phyloP scores from a whole-genome alignment of 2,888 invertebrate genomes.

The Dyspetes luteomarginatus region DNA sequence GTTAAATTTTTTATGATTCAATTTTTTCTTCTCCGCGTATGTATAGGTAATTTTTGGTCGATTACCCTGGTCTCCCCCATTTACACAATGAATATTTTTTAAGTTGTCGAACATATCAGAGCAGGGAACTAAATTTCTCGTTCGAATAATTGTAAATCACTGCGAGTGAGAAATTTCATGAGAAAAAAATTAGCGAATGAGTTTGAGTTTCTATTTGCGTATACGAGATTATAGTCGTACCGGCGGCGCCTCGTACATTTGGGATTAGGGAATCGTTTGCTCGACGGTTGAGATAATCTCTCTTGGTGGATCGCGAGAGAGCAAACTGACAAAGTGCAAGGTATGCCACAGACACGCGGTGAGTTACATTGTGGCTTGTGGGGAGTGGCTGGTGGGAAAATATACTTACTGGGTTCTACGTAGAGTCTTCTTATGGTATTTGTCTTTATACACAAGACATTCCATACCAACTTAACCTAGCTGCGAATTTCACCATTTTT shows the following conservation, averaged over 20 bases:
- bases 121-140: slow-evolving; percentile 7
- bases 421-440: slow-evolving; percentile 32
- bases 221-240: slow-evolving; percentile 21
- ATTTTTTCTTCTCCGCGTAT: too few relatives aligned
- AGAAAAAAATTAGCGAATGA: not conserved
- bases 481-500: not conserved
- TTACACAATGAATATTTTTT: not conserved
- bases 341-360: slow-evolving; percentile 46
- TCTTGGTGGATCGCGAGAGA: slow-evolving; percentile 24
- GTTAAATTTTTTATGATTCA: too few relatives aligned
- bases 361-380: slow-evolving; percentile 57
- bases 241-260: slow-evolving; percentile 54
- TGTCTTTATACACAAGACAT: not conserved
- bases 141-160: slow-evolving; percentile 25
- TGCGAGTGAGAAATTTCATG: not conserved
- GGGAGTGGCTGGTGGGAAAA: slow-evolving; percentile 71
- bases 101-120: not conserved
- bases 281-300: slow-evolving; percentile 11
- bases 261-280: slow-evolving; percentile 52
- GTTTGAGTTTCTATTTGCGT: not conserved
- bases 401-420: slow-evolving; percentile 64
- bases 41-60: too few relatives aligned
- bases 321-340: slow-evolving; percentile 19
- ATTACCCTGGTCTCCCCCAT: not conserved
- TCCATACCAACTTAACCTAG: not conserved